Evolutionary conservation across 37 sponge, comb jelly and placozoan species (phyloP).

Genomic region (Eunapius fragilis): DNA sequence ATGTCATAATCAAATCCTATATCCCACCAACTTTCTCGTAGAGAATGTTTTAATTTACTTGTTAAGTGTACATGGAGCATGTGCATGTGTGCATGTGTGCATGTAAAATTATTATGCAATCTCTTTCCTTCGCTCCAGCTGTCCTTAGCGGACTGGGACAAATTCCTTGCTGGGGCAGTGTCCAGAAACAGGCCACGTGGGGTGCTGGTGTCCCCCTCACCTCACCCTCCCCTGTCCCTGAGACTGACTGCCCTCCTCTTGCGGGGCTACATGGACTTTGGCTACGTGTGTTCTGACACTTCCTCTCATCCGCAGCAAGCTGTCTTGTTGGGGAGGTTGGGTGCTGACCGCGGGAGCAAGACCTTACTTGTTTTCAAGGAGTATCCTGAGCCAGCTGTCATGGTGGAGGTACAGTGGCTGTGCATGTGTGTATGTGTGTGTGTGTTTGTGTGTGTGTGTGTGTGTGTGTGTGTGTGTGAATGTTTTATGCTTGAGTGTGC

Average conservation of each 20-base stretch:
- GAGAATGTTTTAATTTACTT: too few species aligned
- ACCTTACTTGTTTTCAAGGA: constrained; percentile 45
- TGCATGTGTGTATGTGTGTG: too few species aligned
- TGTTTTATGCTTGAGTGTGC: too few species aligned
- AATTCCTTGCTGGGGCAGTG: constrained; percentile 33
- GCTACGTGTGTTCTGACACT: too few species aligned
- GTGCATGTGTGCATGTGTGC: too few species aligned
- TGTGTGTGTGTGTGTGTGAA: too few species aligned
- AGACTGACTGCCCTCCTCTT: constrained; percentile 36
- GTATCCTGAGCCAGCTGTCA: constrained; percentile 2
- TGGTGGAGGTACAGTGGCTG: constrained; percentile 12
- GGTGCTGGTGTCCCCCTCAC: constrained; percentile 26
- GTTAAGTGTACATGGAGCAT: too few species aligned
- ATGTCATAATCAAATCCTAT: too few species aligned
- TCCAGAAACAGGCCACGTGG: constrained; percentile 43
- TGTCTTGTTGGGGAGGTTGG: constrained; percentile 2
- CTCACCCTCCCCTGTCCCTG: constrained; percentile 42
- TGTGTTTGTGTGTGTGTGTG: too few species aligned
- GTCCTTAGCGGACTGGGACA: background rate
- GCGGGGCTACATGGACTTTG: constrained; percentile 33
- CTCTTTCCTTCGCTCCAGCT: constrained; percentile 4
- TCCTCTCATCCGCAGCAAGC: too few species aligned
- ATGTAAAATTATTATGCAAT: too few species aligned
- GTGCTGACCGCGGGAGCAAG: constrained; percentile 11
- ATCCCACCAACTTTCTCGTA: too few species aligned